Conservation (phyloP, 2,797 vertebrate species). For the Otolemur crassicaudatus region DNA sequence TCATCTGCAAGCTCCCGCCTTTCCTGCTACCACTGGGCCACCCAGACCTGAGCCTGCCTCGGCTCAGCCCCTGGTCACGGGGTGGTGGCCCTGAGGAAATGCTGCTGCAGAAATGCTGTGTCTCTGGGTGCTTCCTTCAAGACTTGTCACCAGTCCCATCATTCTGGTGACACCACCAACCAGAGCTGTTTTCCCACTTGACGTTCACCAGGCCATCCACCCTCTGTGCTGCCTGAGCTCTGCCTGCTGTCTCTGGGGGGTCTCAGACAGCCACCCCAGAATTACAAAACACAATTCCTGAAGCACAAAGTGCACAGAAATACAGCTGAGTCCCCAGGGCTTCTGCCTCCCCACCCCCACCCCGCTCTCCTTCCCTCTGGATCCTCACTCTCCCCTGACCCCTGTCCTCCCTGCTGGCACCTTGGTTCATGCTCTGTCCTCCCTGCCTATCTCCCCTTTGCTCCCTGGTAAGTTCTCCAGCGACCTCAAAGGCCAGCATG, state of each 20-base stretch:
- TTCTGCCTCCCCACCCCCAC: fast-evolving
- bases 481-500: fast-evolving
- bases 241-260: background rate
- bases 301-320: background rate
- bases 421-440: background rate
- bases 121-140: background rate
- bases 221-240: background rate
- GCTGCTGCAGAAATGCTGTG: background rate
- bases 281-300: background rate
- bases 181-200: background rate
- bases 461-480: background rate
- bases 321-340: background rate
- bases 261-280: too few species aligned
- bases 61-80: background rate
- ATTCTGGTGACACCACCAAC: background rate
- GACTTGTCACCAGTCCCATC: background rate
- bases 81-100: background rate
- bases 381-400: background rate
- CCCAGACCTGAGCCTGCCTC: background rate
- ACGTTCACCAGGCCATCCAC: too few species aligned
- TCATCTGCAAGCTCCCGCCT: background rate
- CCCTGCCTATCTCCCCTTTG: fast-evolving
- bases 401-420: background rate
- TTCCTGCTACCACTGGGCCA: background rate
- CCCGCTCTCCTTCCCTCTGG: background rate